phyloP scores from a whole-genome alignment of 2,113 vertebrate genomes.

The Clinocottus analis region DNA sequence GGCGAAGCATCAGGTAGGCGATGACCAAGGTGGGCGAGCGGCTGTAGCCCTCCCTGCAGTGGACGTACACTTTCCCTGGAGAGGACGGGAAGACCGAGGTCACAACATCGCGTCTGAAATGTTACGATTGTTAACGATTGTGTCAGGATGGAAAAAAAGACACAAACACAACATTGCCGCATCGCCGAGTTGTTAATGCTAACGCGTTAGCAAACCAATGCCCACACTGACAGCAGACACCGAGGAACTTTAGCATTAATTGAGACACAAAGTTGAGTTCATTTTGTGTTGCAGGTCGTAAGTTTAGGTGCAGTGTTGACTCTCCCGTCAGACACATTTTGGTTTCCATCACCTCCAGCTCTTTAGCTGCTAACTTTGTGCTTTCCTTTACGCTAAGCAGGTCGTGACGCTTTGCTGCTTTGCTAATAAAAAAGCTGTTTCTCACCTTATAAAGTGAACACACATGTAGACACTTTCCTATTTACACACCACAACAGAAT shows the following conservation, averaged over 20 bases:
- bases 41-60: slow-evolving; percentile 96
- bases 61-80: slow-evolving; percentile 92
- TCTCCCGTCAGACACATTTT: background rate
- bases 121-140: background rate
- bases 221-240: background rate
- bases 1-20: slow-evolving; percentile 94
- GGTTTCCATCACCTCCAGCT: background rate
- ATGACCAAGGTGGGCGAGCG: slow-evolving; percentile 93
- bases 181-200: background rate
- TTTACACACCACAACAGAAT: too few relatives aligned
- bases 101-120: background rate
- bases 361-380: background rate
- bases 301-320: background rate
- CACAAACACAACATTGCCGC: too few relatives aligned
- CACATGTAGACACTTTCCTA: background rate
- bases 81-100: background rate
- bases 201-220: background rate
- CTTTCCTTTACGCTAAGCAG: too few relatives aligned
- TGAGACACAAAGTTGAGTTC: background rate
- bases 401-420: too few relatives aligned
- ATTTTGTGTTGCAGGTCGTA: background rate
- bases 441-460: background rate
- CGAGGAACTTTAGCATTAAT: background rate
- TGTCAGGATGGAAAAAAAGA: background rate
- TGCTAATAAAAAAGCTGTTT: background rate